Percentiles rank a stretch among this genome's conserved stretches.
These are phyloP conservation scores for Erebia aethiops DNA, from an alignment of 2,888 invertebrate genomes.

Conservation along the genomic window DNA sequence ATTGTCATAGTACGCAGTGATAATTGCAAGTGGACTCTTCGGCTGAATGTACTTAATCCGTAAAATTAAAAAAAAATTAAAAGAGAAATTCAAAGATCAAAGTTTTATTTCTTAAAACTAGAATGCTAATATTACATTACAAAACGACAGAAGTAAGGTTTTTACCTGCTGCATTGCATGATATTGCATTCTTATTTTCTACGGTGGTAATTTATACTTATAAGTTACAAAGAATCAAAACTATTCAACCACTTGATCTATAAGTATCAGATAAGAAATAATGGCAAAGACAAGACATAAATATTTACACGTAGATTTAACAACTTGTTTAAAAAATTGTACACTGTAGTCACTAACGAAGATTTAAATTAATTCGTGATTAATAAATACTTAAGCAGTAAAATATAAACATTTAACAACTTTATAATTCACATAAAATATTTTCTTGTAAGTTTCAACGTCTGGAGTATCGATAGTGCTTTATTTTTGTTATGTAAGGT, in stretches of 20 bases:
- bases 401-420: not conserved
- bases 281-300: not conserved
- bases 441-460: not conserved
- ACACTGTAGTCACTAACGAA: not conserved
- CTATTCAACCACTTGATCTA: not conserved
- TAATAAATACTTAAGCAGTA: conserved; percentile 8
- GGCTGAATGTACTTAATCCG: no score
- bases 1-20: no score
- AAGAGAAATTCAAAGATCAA: no score
- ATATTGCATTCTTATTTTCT: not conserved
- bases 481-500: conserved; percentile 62
- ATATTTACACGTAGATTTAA: not conserved
- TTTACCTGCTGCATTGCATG: not conserved
- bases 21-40: no score
- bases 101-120: not conserved
- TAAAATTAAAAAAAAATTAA: no score
- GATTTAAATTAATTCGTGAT: not conserved
- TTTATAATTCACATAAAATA: not conserved
- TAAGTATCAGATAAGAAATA: no score
- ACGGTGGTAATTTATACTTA: conserved; percentile 1
- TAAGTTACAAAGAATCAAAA: not conserved
- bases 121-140: not conserved
- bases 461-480: conserved; percentile 49
- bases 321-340: not conserved
- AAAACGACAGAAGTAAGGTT: not conserved